These are phyloP conservation scores for Zaprionus vittiger DNA, from an alignment of 1,140 invertebrate species.

Conservation along the genomic window DNA sequence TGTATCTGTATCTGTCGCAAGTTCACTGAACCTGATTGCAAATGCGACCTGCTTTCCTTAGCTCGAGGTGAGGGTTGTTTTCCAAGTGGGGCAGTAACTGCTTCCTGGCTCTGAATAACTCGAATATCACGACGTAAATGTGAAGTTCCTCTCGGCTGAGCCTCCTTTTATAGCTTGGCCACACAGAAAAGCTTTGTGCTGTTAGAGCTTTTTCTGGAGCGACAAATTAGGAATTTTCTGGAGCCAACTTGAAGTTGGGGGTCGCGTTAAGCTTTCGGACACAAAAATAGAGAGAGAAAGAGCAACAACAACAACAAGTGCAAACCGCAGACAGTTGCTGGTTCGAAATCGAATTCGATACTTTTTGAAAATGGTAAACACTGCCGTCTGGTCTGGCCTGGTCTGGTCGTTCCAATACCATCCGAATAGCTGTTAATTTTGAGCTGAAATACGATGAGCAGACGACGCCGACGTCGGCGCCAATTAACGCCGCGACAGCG, in stretches of 20 bases:
- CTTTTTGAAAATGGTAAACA: conserved; percentile 26
- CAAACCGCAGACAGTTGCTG: conserved; percentile 40
- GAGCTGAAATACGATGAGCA: conserved; percentile 41
- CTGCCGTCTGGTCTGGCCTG: conserved; percentile 16
- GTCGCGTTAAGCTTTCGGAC: conserved; percentile 30
- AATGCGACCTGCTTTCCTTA: conserved; percentile 50
- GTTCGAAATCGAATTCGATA: conserved; percentile 44
- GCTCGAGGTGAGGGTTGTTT: conserved; percentile 52
- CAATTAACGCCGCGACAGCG: conserved; percentile 37
- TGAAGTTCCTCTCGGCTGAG: conserved; percentile 44
- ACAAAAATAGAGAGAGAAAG: background rate
- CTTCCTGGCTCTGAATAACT: conserved; percentile 32
- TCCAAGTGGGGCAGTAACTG: conserved; percentile 17
- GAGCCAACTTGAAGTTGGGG: conserved; percentile 22
- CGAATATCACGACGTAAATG: conserved; percentile 60
- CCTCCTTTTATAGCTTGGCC: conserved; percentile 56
- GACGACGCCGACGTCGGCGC: conserved; percentile 33
- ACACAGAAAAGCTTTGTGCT: conserved; percentile 42
- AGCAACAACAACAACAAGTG: background rate
- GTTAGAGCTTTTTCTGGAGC: conserved; percentile 40
- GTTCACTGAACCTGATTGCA: conserved; percentile 64
- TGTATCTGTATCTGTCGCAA: conserved; percentile 73
- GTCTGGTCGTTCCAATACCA: conserved; percentile 26
- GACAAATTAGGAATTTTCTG: conserved; percentile 55
- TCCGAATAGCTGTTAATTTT: conserved; percentile 19